Percentiles rank a stretch among this genome's conserved stretches.
Conservation (phyloP, 2,888 invertebrate species). For the Netelia virgata region DNA sequence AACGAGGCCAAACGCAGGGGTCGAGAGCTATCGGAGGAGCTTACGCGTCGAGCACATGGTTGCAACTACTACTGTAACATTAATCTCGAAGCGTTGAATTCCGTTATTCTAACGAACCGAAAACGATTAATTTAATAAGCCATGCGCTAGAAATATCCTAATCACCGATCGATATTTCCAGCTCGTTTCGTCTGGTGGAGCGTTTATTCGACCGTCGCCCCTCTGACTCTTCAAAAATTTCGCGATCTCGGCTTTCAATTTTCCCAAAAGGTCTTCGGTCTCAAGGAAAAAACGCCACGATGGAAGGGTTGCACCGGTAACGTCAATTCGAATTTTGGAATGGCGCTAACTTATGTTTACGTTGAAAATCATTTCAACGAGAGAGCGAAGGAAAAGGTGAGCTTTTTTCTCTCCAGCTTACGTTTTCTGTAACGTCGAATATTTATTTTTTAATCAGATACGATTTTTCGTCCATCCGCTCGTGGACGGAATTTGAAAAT, state of each 20-base stretch:
- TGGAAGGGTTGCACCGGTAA: slow-evolving; percentile 89
- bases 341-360: slow-evolving; percentile 89
- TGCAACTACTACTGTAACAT: slow-evolving; percentile 9
- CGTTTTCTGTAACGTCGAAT: not conserved
- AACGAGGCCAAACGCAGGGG: slow-evolving; percentile 63
- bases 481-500: slow-evolving; percentile 4
- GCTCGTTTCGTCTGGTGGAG: slow-evolving; percentile 92
- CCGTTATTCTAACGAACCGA: not conserved
- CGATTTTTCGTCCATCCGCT: not conserved
- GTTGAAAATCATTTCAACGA: slow-evolving; percentile 88
- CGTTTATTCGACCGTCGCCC: slow-evolving; percentile 88
- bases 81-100: slow-evolving; percentile 27
- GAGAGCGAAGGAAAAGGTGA: slow-evolving; percentile 87
- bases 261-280: slow-evolving; percentile 88
- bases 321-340: slow-evolving; percentile 89
- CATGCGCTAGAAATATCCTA: not conserved
- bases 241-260: slow-evolving; percentile 89
- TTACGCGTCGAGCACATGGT: slow-evolving; percentile 34
- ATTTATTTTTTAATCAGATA: slow-evolving; percentile 9
- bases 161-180: slow-evolving; percentile 78
- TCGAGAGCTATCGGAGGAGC: slow-evolving; percentile 59
- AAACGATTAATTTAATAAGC: not conserved
- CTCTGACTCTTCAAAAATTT: slow-evolving; percentile 87
- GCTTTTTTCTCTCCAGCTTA: not conserved
- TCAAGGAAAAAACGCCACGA: slow-evolving; percentile 88